These are phyloP conservation scores for Thermophis baileyi DNA, from an alignment of 2,113 vertebrate genomes.

Conservation along the genomic window DNA sequence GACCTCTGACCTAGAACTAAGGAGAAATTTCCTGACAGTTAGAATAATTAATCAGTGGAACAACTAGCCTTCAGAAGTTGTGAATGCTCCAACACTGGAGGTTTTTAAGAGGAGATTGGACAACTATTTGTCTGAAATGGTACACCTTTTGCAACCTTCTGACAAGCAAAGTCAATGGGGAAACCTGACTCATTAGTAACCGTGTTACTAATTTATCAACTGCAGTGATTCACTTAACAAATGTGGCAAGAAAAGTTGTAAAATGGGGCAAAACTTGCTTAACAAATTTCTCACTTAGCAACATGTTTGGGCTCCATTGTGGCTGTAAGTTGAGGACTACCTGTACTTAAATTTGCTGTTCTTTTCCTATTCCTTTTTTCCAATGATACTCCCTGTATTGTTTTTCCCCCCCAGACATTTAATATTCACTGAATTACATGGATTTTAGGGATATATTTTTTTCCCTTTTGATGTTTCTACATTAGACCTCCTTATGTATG, in stretches of 20 bases:
- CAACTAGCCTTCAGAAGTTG: too few relatives aligned
- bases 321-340: not conserved
- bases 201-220: not conserved
- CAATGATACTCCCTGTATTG: not conserved
- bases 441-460: not conserved
- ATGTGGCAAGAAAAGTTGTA: not conserved
- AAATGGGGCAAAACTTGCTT: not conserved
- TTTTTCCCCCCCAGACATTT: not conserved
- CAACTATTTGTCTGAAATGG: too few relatives aligned
- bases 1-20: too few relatives aligned
- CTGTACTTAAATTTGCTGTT: not conserved
- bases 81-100: too few relatives aligned
- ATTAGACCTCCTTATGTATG: not conserved
- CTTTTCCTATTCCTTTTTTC: not conserved
- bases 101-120: too few relatives aligned
- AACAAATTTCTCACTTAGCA: not conserved
- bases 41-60: too few relatives aligned
- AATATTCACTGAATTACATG: not conserved
- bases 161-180: not conserved
- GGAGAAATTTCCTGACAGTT: too few relatives aligned
- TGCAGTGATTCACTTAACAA: not conserved
- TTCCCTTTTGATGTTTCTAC: not conserved
- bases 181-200: not conserved
- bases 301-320: not conserved
- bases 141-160: not conserved